phyloP scores from a whole-genome alignment of 2,797 vertebrate genomes.

The Hipposideros larvatus region DNA sequence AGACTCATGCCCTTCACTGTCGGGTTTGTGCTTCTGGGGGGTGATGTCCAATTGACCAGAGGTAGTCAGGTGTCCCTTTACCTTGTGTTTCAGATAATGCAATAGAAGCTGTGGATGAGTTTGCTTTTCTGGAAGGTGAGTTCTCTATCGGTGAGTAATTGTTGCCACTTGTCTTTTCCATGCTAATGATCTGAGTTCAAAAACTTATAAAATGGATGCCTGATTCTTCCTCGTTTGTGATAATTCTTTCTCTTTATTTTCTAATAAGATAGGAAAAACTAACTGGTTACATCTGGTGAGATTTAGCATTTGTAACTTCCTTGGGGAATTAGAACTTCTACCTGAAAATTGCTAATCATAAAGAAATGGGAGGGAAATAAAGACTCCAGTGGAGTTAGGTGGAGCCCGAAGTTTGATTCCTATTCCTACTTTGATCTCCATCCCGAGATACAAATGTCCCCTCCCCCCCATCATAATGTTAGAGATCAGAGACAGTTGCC shows the following conservation, averaged over 20 bases:
- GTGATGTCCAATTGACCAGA: not conserved
- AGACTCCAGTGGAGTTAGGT: accelerated
- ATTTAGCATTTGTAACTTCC: not conserved
- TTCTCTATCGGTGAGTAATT: not conserved
- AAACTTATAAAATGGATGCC: not conserved
- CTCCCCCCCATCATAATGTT: not conserved
- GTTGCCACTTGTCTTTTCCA: not conserved
- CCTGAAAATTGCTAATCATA: slow-evolving; percentile 23
- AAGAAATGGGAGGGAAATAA: not conserved
- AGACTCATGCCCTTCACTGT: not conserved
- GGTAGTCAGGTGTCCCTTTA: slow-evolving; percentile 43
- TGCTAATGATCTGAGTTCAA: not conserved
- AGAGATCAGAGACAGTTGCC: slow-evolving; percentile 5
- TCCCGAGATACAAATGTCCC: not conserved
- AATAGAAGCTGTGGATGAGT: slow-evolving; percentile 97
- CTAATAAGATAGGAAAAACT: slow-evolving; percentile 26
- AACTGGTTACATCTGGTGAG: not conserved
- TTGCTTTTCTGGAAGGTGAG: slow-evolving; percentile 98
- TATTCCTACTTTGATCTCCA: not conserved
- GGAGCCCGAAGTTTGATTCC: slow-evolving; percentile 23
- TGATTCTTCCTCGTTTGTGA: slow-evolving; percentile 34
- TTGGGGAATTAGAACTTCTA: slow-evolving; percentile 52
- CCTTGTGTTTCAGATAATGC: slow-evolving; percentile 93
- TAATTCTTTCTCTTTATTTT: not conserved
- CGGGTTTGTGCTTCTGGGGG: not conserved